Evolutionary conservation across 1,140 invertebrate genomes (phyloP).

Genomic region (Drosophila suzukii): DNA sequence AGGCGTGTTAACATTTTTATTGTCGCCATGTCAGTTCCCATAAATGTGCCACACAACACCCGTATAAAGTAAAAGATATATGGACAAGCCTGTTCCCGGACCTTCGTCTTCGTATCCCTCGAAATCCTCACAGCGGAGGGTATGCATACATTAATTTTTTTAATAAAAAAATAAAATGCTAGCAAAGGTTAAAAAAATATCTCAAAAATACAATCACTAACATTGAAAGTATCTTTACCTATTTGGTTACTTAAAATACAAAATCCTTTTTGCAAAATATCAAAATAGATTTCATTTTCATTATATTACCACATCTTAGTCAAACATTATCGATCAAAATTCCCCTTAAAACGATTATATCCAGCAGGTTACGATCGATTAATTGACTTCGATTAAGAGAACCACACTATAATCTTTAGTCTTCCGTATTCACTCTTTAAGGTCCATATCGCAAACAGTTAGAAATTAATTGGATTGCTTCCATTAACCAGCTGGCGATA

Average conservation of each 20-base stretch:
- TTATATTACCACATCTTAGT: not conserved
- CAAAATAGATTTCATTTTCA: too few species aligned
- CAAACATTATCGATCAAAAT: not conserved
- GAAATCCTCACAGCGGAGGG: not conserved
- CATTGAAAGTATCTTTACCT: too few species aligned
- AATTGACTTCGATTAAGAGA: conserved; percentile 1
- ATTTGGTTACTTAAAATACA: too few species aligned
- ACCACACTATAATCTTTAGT: not conserved
- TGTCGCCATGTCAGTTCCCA: conserved; percentile 64
- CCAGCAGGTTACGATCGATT: not conserved
- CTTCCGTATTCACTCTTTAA: not conserved
- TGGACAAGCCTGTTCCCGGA: conserved; percentile 7
- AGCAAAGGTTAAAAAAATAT: too few species aligned
- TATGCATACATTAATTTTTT: too few species aligned
- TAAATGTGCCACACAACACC: conserved; percentile 41
- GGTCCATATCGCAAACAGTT: not conserved
- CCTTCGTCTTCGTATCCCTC: not conserved
- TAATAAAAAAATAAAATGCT: too few species aligned
- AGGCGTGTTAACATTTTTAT: conserved; percentile 76
- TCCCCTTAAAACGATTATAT: not conserved
- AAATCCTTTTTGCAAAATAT: too few species aligned
- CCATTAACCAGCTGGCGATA: conserved; percentile 31
- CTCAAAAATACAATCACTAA: too few species aligned
- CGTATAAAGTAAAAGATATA: conserved; percentile 19
- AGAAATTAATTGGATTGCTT: conserved; percentile 30